Evolutionary conservation across 2,113 vertebrate genomes (phyloP).

Genomic region (Alouatta palliata): DNA sequence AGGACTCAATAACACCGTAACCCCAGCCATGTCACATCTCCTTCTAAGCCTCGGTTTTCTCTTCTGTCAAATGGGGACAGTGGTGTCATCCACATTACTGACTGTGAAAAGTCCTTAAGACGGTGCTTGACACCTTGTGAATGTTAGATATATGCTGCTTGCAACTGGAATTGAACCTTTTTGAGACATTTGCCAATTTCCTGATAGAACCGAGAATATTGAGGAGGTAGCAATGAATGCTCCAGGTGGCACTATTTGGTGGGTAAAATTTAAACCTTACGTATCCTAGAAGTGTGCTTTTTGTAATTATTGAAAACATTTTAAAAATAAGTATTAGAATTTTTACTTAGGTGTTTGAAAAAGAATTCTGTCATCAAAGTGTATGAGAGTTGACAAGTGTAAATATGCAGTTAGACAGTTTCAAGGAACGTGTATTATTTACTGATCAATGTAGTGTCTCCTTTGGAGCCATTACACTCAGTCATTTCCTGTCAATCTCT

Average conservation of each 20-base stretch:
- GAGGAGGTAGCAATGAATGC: background rate
- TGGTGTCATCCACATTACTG: background rate
- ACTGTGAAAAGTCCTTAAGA: background rate
- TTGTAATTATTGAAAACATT: conserved; percentile 70
- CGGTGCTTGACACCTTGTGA: background rate
- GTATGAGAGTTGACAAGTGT: conserved; percentile 85
- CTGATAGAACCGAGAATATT: accelerated
- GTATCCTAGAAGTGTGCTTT: conserved; percentile 62
- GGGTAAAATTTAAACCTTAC: conserved; percentile 74
- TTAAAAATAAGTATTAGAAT: conserved; percentile 68
- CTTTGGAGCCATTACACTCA: conserved; percentile 83
- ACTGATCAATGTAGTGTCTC: conserved; percentile 86
- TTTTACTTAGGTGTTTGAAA: conserved; percentile 80
- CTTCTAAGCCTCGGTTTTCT: background rate
- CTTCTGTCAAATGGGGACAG: background rate
- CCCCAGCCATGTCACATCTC: background rate
- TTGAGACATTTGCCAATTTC: background rate
- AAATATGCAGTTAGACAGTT: conserved; percentile 87
- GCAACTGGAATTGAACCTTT: background rate
- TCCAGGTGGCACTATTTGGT: conserved; percentile 63
- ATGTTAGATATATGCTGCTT: background rate
- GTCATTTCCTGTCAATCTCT: conserved; percentile 86
- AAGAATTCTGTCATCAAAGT: conserved; percentile 84
- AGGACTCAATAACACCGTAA: background rate
- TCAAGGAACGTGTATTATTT: conserved; percentile 87